Percentiles rank a stretch among this genome's conserved stretches.
These are phyloP conservation scores for Lepus europaeus DNA, from an alignment of 2,113 vertebrate genomes.

Conservation along the genomic window DNA sequence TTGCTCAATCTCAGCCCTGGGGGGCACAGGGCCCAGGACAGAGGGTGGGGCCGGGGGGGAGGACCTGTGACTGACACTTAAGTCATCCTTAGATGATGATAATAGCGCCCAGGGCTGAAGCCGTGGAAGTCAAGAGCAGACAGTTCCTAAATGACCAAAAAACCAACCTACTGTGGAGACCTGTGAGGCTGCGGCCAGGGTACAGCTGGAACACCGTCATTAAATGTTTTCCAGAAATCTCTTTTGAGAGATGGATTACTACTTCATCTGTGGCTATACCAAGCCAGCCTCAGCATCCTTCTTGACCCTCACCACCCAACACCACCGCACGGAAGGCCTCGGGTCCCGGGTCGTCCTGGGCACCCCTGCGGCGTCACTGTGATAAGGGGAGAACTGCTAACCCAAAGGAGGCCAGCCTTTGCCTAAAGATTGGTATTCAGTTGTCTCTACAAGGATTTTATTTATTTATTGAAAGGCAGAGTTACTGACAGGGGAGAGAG, in stretches of 20 bases:
- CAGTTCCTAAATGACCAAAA: not conserved
- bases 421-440: too few relatives aligned
- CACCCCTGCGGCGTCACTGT: not conserved
- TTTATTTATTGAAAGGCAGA: too few relatives aligned
- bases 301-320: too few relatives aligned
- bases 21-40: not conserved
- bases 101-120: not conserved
- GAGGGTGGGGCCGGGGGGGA: not conserved
- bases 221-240: not conserved
- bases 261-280: not conserved
- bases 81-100: too few relatives aligned
- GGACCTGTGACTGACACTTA: not conserved
- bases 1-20: not conserved
- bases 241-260: too few relatives aligned
- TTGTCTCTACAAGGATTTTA: not conserved
- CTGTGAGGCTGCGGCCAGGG: not conserved
- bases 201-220: not conserved
- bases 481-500: too few relatives aligned
- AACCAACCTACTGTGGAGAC: not conserved
- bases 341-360: not conserved
- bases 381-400: not conserved
- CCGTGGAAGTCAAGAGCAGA: not conserved
- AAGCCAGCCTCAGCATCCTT: not conserved
- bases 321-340: too few relatives aligned
- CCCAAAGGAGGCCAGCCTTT: not conserved